Conservation (phyloP, 2,113 vertebrate genomes). For the Proteles cristata region DNA sequence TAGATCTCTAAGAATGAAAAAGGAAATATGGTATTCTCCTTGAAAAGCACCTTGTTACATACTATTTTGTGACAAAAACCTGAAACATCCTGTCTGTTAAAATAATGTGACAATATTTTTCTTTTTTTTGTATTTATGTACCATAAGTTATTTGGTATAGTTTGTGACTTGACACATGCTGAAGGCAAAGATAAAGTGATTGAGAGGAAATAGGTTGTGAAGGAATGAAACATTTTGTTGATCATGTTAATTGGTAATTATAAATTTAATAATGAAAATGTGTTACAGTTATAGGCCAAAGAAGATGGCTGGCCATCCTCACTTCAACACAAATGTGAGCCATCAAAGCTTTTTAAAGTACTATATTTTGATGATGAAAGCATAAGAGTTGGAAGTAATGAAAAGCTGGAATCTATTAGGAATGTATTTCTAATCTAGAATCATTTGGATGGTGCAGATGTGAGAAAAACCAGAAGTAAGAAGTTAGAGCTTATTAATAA, state of each 20-base stretch:
- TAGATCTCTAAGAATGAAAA: neutral
- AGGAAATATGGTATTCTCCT: neutral
- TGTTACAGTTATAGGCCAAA: conserved; percentile 20
- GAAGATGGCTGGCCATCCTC: neutral
- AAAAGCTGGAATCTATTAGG: neutral
- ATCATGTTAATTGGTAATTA: neutral
- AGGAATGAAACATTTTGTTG: neutral
- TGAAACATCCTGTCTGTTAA: neutral
- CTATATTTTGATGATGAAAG: neutral
- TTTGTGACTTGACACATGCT: conserved; percentile 11
- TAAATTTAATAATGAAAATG: neutral
- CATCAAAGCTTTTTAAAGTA: neutral
- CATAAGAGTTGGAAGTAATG: neutral
- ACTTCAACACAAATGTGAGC: neutral
- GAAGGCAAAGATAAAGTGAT: neutral
- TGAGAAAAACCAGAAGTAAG: neutral
- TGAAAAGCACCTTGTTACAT: neutral
- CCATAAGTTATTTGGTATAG: neutral
- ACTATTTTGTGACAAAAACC: neutral
- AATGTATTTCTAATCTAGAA: neutral
- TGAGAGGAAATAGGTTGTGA: neutral
- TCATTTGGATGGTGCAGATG: neutral
- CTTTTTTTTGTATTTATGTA: neutral
- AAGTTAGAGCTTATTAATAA: neutral
- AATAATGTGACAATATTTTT: neutral